These are phyloP conservation scores for Nipponia nippon DNA, from an alignment of 2,113 vertebrate genomes.

Conservation along the genomic window DNA sequence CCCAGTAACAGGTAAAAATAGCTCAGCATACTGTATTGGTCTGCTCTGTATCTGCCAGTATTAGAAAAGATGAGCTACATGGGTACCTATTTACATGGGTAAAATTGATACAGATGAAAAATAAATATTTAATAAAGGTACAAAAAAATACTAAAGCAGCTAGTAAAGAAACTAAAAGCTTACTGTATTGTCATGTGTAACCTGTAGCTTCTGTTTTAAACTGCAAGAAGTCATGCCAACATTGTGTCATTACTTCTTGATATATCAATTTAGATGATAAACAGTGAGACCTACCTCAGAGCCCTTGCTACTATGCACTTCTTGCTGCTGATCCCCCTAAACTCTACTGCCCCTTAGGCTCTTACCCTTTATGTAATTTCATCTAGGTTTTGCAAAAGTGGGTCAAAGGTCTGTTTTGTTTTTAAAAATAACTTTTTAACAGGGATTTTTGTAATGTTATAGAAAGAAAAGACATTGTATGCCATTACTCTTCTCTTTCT, in stretches of 20 bases:
- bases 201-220: background rate
- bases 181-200: background rate
- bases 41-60: background rate
- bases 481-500: background rate
- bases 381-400: background rate
- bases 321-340: background rate
- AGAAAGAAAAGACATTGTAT: background rate
- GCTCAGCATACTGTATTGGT: accelerated
- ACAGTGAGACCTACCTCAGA: background rate
- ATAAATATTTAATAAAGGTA: background rate
- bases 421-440: background rate
- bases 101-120: background rate
- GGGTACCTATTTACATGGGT: too few species aligned
- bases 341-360: background rate
- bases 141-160: background rate
- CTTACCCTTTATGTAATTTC: background rate
- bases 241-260: background rate
- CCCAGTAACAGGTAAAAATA: background rate
- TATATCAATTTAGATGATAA: background rate
- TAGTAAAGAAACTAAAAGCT: background rate
- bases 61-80: background rate
- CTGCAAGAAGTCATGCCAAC: background rate
- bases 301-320: background rate
- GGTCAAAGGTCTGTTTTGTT: background rate
- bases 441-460: background rate